Evolutionary conservation across 1,140 invertebrate genomes (phyloP).

Genomic region (Eupristina koningsbergeri): DNA sequence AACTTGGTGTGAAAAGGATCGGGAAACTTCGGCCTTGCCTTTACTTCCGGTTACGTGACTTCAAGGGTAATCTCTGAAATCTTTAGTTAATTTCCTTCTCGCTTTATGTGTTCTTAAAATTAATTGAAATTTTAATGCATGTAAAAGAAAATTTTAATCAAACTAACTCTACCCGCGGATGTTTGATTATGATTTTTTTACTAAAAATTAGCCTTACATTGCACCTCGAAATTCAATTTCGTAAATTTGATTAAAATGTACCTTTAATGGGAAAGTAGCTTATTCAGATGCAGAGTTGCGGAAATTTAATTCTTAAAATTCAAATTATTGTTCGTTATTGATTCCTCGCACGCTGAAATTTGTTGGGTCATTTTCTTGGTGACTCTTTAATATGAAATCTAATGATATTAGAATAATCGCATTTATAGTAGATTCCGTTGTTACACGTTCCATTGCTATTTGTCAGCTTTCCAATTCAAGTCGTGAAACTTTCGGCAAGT

Average conservation of each 20-base stretch:
- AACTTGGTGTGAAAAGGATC: neutral
- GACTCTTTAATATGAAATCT: conserved; percentile 15
- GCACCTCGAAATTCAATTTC: no score
- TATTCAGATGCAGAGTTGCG: no score
- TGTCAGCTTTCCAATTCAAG: conserved; percentile 43
- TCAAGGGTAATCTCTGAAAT: conserved; percentile 18
- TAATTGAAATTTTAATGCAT: neutral
- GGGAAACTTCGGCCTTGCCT: conserved; percentile 16
- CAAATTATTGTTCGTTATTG: neutral
- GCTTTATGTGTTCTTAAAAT: neutral
- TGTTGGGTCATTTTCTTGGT: neutral
- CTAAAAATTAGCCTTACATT: no score
- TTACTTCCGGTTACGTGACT: neutral
- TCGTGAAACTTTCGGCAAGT: conserved; percentile 44
- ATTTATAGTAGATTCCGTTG: conserved; percentile 23
- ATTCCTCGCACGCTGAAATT: neutral
- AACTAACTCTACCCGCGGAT: no score
- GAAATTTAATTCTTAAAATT: no score
- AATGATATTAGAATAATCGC: conserved; percentile 44
- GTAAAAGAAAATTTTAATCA: neutral
- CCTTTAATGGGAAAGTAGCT: no score
- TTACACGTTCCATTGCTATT: conserved; percentile 46
- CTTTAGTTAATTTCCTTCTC: neutral
- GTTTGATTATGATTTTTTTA: no score
- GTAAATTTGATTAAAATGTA: no score